phyloP scores from a whole-genome alignment of 2,888 invertebrate species.

The Nymphalis c-album region DNA sequence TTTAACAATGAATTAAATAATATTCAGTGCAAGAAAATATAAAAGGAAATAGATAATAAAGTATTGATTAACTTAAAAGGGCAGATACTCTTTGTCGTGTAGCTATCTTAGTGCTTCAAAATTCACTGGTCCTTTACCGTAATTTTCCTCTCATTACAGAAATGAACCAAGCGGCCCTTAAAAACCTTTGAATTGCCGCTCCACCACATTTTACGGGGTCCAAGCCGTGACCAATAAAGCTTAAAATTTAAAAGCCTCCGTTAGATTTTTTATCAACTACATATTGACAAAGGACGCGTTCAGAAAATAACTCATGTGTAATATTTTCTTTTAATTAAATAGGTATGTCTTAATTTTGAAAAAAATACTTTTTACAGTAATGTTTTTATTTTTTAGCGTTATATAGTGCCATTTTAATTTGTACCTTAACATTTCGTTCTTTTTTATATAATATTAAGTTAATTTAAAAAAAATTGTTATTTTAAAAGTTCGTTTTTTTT shows the following conservation, averaged over 20 bases:
- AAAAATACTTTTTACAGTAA: too few species aligned
- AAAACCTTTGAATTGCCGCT: conserved; percentile 79
- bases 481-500: too few species aligned
- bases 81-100: conserved; percentile 1
- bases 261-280: conserved; percentile 38
- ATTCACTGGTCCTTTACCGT: conserved; percentile 56
- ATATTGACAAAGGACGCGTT: conserved; percentile 20
- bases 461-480: too few species aligned
- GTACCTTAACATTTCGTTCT: too few species aligned
- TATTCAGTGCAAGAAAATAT: background rate
- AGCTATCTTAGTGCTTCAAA: conserved; percentile 33
- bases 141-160: conserved; percentile 65
- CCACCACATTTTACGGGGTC: conserved; percentile 71
- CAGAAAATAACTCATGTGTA: conserved; percentile 15
- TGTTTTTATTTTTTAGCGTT: too few species aligned
- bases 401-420: too few species aligned
- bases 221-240: conserved; percentile 69
- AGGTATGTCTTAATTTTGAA: background rate
- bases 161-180: conserved; percentile 64
- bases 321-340: background rate
- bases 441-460: too few species aligned
- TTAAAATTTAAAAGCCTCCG: conserved; percentile 62
- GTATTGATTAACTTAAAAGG: background rate
- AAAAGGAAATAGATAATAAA: background rate
- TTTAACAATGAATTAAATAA: too few species aligned